Conservation (phyloP, 2,797 vertebrate species). For the Synanceia verrucosa region DNA sequence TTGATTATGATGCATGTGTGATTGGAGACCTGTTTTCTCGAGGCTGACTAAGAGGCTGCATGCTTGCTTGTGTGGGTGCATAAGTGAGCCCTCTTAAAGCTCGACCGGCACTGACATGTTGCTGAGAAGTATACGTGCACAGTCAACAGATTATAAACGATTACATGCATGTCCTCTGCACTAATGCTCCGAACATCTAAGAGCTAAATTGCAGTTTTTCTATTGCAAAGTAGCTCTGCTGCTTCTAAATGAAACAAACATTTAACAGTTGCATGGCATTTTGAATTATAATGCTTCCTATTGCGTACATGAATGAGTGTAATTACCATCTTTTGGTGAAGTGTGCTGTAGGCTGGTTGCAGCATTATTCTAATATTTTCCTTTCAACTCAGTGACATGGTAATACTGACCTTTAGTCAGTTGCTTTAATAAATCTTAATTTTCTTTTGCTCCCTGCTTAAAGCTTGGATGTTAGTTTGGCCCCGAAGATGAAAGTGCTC, state of each 20-base stretch:
- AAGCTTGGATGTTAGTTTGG: slow-evolving; percentile 32
- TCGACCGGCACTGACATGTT: slow-evolving; percentile 55
- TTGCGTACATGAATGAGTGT: slow-evolving; percentile 33
- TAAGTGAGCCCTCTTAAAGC: slow-evolving; percentile 52
- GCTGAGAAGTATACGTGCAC: slow-evolving; percentile 36
- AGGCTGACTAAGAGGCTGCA: slow-evolving; percentile 72
- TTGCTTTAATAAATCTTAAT: slow-evolving; percentile 58
- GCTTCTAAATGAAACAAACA: slow-evolving; percentile 33
- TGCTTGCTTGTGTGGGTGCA: slow-evolving; percentile 62
- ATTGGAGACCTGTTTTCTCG: slow-evolving; percentile 48
- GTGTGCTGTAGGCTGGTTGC: slow-evolving; percentile 50
- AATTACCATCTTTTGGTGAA: slow-evolving; percentile 51
- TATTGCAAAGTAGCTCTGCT: slow-evolving; percentile 18
- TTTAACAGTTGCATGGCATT: slow-evolving; percentile 30
- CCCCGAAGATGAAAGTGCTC: slow-evolving; percentile 52
- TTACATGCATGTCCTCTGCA: slow-evolving; percentile 14
- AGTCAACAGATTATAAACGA: slow-evolving; percentile 7
- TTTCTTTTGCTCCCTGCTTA: slow-evolving; percentile 29
- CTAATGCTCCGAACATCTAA: neutral
- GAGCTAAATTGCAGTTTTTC: slow-evolving; percentile 12
- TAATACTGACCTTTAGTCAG: slow-evolving; percentile 80
- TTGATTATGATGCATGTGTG: slow-evolving; percentile 52
- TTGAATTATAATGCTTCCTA: slow-evolving; percentile 12
- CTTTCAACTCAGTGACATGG: slow-evolving; percentile 66
- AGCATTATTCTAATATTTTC: slow-evolving; percentile 74